Base-by-base conservation (phyloP, 2,797 vertebrate species). In the Diceros bicornis region DNA sequence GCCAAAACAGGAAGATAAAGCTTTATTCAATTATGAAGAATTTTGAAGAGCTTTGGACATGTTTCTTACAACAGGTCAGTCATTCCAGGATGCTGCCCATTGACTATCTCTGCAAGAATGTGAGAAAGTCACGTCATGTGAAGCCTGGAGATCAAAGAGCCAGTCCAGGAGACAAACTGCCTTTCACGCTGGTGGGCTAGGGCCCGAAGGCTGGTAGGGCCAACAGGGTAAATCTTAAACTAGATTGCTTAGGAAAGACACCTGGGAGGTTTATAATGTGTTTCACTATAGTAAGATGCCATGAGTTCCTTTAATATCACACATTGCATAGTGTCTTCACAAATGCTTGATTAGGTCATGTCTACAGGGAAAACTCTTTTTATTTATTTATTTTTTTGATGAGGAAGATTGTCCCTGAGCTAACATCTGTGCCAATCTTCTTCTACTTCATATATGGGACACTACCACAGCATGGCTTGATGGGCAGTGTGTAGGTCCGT, bases 1-100 rank as follows among this genome's bases (percentile, higher is more conserved):
- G 74, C 41, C 11, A 85, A 44, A 61, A 20, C 23, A 57, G 14
- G 23, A 91, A 85, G 17, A 44, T 61, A 13, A 85, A 77, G 6
- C 32, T 93, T 79, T 71, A 29, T 78, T 85, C 32, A 61, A 91
- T 52, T 83, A 50, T 20, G 34, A 61, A 41, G 16, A 41, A 62
- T 75, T 88, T 61, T 72, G 32, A 91, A 75, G n/a, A 11, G 6
- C 6, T 61, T 81, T 77, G 21, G 44, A 12, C 6, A 6, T 78
- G 20, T 52, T 21, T 86, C 18, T 97, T 88, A 9, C 17, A 69
- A 81, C 12, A 87, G 7, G 16, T 91, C 52, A 77, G 2, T 66
- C 44, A 89, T 55, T 66, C 9, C 2, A 34, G 21, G 57, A 62
- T 50, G 25, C 12, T 16, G 4, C 20, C 17, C 13, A 20, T 17